phyloP scores from a whole-genome alignment of 2,797 vertebrate genomes.

The Channallabes apus region DNA sequence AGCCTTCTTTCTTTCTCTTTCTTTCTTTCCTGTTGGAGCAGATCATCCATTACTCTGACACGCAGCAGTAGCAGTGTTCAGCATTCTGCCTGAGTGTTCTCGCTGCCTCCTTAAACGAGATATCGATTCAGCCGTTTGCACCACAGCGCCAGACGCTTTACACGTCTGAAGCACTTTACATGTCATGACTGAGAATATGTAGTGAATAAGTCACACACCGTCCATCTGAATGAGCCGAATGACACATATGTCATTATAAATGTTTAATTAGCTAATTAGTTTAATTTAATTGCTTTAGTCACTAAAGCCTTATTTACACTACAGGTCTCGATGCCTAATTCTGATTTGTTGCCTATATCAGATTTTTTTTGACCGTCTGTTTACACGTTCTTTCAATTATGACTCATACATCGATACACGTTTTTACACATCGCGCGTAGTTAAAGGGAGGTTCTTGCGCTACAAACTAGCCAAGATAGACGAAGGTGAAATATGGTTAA shows the following conservation, averaged over 20 bases:
- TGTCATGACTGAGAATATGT: not conserved
- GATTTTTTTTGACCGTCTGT: too few species aligned
- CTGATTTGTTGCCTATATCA: too few species aligned
- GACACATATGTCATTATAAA: not conserved
- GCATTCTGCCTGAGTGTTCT: conserved; percentile 23
- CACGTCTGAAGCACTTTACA: not conserved
- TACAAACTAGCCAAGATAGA: too few species aligned
- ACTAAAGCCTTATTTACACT: too few species aligned
- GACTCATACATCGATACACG: too few species aligned
- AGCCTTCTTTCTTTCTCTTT: not conserved
- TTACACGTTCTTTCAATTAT: too few species aligned
- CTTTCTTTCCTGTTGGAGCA: not conserved
- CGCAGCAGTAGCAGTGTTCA: not conserved
- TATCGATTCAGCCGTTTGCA: conserved; percentile 31
- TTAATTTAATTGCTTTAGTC: too few species aligned
- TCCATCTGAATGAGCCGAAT: not conserved
- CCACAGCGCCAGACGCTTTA: not conserved
- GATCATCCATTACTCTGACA: conserved; percentile 1
- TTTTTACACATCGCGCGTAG: too few species aligned
- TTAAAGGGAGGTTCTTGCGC: too few species aligned
- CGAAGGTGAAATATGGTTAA: too few species aligned
- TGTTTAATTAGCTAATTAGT: conserved; percentile 5
- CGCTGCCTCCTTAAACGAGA: conserved; percentile 16
- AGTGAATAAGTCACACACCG: not conserved
- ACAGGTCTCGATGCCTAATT: too few species aligned